phyloP scores from a whole-genome alignment of 1,140 invertebrate species.

The Microplitis demolitor region DNA sequence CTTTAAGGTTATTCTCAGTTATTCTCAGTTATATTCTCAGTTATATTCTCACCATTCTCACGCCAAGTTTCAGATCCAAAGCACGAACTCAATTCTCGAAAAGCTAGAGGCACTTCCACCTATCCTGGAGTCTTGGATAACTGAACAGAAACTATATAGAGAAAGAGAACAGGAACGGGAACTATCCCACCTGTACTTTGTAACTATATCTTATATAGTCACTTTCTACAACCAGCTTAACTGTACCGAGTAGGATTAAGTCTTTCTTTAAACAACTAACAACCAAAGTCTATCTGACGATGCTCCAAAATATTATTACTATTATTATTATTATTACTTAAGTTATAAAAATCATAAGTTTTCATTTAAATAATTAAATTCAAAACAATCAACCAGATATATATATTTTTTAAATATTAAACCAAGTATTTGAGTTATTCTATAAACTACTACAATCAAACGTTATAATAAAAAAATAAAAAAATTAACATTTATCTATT shows the following conservation, averaged over 20 bases:
- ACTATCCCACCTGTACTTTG: constrained; percentile 7
- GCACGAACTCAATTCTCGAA: constrained; percentile 33
- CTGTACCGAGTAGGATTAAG: constrained; percentile 28
- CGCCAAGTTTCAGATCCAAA: constrained; percentile 25
- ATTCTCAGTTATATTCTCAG: too few species aligned
- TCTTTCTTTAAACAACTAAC: constrained; percentile 22
- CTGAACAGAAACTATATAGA: constrained; percentile 10
- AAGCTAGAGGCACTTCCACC: constrained; percentile 25
- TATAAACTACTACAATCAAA: too few species aligned
- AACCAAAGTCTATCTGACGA: not conserved
- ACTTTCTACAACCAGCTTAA: constrained; percentile 24
- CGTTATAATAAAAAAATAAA: too few species aligned
- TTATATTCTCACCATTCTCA: constrained; percentile 8
- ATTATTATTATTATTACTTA: too few species aligned
- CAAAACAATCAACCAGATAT: too few species aligned
- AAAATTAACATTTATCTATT: too few species aligned
- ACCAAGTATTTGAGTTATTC: too few species aligned
- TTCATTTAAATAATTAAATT: too few species aligned
- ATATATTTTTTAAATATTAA: too few species aligned
- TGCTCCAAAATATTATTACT: too few species aligned
- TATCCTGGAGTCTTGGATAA: not conserved
- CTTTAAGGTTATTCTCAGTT: constrained; percentile 8
- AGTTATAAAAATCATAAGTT: too few species aligned
- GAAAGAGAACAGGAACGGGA: not conserved
- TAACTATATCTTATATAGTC: constrained; percentile 17